Percentiles rank a stretch among this genome's conserved stretches.
Conservation (phyloP, 2,797 vertebrate genomes). For the Liparis tanakae region DNA sequence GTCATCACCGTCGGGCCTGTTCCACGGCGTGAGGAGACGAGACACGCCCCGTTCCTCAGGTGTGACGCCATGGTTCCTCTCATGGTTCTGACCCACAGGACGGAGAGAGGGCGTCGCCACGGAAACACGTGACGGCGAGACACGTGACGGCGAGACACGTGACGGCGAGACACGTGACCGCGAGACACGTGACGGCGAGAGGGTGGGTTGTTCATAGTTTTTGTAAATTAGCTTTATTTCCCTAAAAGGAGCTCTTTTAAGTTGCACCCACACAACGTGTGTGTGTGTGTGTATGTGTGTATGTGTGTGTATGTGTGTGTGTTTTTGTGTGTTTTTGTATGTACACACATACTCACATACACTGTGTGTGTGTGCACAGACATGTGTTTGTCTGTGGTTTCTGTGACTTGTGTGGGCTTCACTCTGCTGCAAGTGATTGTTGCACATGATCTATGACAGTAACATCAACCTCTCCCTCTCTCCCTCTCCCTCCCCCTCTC, state of each 20-base stretch:
- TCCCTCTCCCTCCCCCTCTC: constrained; percentile 2
- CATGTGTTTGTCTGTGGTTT: constrained; percentile 67
- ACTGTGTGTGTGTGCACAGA: constrained; percentile 44
- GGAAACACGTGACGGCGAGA: not conserved
- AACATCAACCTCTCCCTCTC: constrained; percentile 30
- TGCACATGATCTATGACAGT: constrained; percentile 58
- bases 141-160: constrained; percentile 4
- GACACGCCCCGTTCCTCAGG: not conserved
- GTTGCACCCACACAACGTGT: constrained; percentile 18
- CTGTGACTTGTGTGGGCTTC: constrained; percentile 68
- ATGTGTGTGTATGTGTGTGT: constrained; percentile 18
- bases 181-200: not conserved
- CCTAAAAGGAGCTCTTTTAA: constrained; percentile 6
- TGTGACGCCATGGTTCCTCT: not conserved
- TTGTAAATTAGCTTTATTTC: constrained; percentile 34
- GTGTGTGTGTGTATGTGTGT: constrained; percentile 1
- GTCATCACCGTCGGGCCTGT: not conserved
- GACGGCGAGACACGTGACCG: too few species aligned
- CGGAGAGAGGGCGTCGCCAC: too few species aligned
- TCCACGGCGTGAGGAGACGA: constrained; percentile 7
- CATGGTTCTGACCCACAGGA: too few species aligned
- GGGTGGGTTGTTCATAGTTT: constrained; percentile 20
- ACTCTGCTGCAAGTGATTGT: constrained; percentile 57
- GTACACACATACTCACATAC: too few species aligned
- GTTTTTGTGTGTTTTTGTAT: constrained; percentile 48